Base-by-base conservation (phyloP, 1,140 invertebrate genomes). In the Ostrea denselamellosa region DNA sequence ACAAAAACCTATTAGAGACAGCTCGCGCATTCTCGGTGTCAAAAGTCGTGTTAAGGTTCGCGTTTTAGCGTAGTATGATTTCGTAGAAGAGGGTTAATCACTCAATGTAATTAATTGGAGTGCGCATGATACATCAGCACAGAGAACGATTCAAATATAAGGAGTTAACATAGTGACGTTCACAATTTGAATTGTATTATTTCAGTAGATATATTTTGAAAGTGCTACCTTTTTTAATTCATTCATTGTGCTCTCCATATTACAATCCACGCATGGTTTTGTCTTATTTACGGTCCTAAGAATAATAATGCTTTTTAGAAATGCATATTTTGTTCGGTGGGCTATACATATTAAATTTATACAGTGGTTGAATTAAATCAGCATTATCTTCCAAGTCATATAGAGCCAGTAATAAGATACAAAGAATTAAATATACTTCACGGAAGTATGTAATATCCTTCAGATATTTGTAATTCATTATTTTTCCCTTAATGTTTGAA, bases 101-200 rank as follows among this genome's bases (percentile, higher is more conserved):
- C 68, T 77, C 68, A 77, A 77, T 12, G 68, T 77, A 77, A 77
- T 77, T 77, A 77, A 77, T 77, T 77, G 68, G 68, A 34, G 8
- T 34, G 25, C 68, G 25, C 68, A 77, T 77, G 68, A 77, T 77
- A 8, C 10, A 77, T 34, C 10, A 28, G 25, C 2, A 62, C 7
- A 17, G 56, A 62, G 34, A 44, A 5, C 5, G 34, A 44, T 44
- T 5, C 34, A 62, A 58, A 62, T 62, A 17, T n/a, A n/a, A 19
- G 56, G 19, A 62, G 56, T 14, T 2, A 62, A 62, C 3, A 62
- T 19, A 62, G n/a, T 62, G 56, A 62, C 56, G 56, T 62, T 5
- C 17, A n/a, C 56, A 62, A 8, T 62, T n/a, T 19, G 56, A 62
- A 62, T 62, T 62, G 19, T 14, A 62, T 62, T 62, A 62, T 62